Conservation (phyloP, 2,888 invertebrate species). For the Notodonta dromedarius region DNA sequence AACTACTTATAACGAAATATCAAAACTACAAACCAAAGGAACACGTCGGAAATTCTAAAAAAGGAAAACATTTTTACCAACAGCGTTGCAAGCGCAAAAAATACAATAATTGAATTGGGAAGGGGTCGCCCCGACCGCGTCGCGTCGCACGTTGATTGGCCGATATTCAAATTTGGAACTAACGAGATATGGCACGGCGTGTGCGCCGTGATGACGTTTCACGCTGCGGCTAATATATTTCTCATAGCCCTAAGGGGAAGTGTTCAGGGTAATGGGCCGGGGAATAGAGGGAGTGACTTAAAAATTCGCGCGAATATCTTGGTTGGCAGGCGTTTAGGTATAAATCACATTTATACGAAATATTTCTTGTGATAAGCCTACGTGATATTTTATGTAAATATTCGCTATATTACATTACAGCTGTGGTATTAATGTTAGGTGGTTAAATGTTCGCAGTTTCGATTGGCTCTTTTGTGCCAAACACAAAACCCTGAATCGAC, state of each 20-base stretch:
- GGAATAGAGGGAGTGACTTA: constrained; percentile 71
- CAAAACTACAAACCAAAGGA: neutral
- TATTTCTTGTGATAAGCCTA: neutral
- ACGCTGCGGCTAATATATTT: constrained; percentile 78
- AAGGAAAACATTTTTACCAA: constrained; percentile 43
- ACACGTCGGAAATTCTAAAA: constrained; percentile 20
- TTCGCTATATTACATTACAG: neutral
- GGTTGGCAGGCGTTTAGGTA: constrained; percentile 37
- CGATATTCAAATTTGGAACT: constrained; percentile 79
- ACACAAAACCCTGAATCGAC: too few relatives aligned
- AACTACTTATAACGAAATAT: too few relatives aligned
- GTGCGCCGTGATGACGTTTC: constrained; percentile 67
- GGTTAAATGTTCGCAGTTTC: too few relatives aligned
- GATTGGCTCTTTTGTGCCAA: too few relatives aligned
- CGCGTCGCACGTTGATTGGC: constrained; percentile 77
- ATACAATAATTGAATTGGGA: constrained; percentile 65
- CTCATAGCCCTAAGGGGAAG: constrained; percentile 60
- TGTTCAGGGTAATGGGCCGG: constrained; percentile 60
- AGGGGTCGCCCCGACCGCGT: constrained; percentile 60
- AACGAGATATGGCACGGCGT: constrained; percentile 70
- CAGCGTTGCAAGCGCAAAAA: constrained; percentile 52
- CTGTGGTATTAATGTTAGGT: neutral
- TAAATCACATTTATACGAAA: constrained; percentile 8
- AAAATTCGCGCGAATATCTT: constrained; percentile 39
- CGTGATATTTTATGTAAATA: constrained; percentile 1